Base-by-base conservation (phyloP, 2,888 invertebrate genomes). In the Conistra vaccinii region DNA sequence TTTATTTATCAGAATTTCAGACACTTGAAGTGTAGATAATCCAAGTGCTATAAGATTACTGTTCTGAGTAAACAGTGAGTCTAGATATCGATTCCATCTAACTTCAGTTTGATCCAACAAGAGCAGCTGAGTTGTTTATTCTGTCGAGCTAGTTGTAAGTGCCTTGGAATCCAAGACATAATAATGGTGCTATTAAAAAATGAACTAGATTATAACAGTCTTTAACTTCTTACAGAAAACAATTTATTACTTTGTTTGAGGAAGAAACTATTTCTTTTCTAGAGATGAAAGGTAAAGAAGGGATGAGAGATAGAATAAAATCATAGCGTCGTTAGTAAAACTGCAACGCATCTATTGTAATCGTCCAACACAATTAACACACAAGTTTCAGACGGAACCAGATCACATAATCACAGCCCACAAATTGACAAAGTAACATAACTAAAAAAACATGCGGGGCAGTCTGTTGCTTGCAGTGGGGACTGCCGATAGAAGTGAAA, bases 361-460 rank as follows among this genome's bases (percentile, higher is more conserved):
- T 53, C 17, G 2, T 9, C 42, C 2, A 61, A 26, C 35, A 66
- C 26, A 51, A 29, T 26, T 20, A 26, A 63, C 23, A 58, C 45
- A 68, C 26, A 60, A 66, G 32, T 65, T 48, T 6, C 20, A 60
- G 70, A 48, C 3, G 48, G 9, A 81, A 71, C 35, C 73, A 74
- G 51, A 75, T 79, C 75, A 79, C 39, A 67, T 73, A n/a, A 60
- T 68, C 32, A 60, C 53, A 48, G 26, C 5, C 2, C 51, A 80
- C 53, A 67, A 78, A 71, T 76, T 69, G 69, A 70, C 73, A 68
- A 85, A 78, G 65, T 76, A 63, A 79, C 73, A 76, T 57, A 53
- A 65, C 48, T 68, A 45, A 74, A 77, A n/a, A n/a, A n/a, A n/a
- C n/a, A n/a, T n/a, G n/a, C n/a, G n/a, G n/a, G n/a, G n/a, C n/a